These are phyloP conservation scores for Rhaphigaster nebulosa DNA, from an alignment of 2,888 invertebrate genomes.

Conservation along the genomic window DNA sequence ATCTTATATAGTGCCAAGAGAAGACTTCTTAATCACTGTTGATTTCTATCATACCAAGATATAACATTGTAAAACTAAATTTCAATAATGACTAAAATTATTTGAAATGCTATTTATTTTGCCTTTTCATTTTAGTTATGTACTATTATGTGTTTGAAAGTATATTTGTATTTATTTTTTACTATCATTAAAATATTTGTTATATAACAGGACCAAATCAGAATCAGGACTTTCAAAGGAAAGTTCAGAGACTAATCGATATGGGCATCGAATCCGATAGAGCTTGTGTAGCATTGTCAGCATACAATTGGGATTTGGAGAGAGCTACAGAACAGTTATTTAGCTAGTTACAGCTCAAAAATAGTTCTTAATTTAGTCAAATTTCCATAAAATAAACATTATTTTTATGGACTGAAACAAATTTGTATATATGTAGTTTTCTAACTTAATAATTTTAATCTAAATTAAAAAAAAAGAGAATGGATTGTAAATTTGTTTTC, in stretches of 20 bases:
- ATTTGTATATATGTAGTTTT: constrained; percentile 46
- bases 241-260: constrained; percentile 88
- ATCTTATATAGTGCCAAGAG: no score
- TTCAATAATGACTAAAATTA: neutral
- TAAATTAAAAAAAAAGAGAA: neutral
- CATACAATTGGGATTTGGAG: constrained; percentile 93
- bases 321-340: constrained; percentile 91
- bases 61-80: no score
- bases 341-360: constrained; percentile 73
- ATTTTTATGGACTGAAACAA: constrained; percentile 53
- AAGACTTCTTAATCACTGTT: no score
- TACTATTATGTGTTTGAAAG: neutral
- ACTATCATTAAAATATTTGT: constrained; percentile 45
- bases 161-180: neutral
- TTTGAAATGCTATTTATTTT: neutral
- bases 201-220: constrained; percentile 76
- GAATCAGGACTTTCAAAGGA: constrained; percentile 86
- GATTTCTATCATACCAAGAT: no score
- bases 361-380: constrained; percentile 51
- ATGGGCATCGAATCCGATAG: constrained; percentile 95
- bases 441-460: no score
- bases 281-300: constrained; percentile 90
- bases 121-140: neutral
- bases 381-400: constrained; percentile 45
- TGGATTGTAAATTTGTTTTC: constrained; percentile 27